Evolutionary conservation across 2,797 vertebrate species (phyloP).

Genomic region (Pempheris klunzingeri): DNA sequence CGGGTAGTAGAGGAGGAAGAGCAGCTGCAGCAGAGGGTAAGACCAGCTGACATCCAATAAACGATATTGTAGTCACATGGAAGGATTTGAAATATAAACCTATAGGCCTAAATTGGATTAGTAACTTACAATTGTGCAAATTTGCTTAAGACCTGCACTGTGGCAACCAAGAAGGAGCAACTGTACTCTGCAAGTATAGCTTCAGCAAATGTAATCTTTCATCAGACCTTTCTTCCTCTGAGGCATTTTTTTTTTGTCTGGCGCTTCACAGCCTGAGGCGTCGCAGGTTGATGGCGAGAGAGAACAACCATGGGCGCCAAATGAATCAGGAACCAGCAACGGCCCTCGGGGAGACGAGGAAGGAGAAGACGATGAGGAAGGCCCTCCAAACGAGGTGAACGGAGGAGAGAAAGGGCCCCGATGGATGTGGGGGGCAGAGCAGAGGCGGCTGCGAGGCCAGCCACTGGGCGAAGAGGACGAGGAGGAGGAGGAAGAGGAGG

Average conservation of each 20-base stretch:
- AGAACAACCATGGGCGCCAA: slow-evolving; percentile 83
- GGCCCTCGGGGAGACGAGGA: slow-evolving; percentile 78
- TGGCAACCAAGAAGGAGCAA: neutral
- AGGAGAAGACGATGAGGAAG: slow-evolving; percentile 82
- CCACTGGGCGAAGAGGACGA: slow-evolving; percentile 76
- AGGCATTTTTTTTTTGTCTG: slow-evolving; percentile 4
- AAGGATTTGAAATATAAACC: neutral
- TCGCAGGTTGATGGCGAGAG: slow-evolving; percentile 71
- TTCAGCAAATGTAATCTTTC: slow-evolving; percentile 8
- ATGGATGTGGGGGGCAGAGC: slow-evolving; percentile 87
- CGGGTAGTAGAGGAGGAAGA: slow-evolving; percentile 85
- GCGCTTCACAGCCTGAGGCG: slow-evolving; percentile 64
- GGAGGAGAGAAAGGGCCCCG: slow-evolving; percentile 86
- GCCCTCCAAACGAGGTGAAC: slow-evolving; percentile 87
- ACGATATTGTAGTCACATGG: neutral
- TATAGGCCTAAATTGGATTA: neutral
- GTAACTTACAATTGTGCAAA: neutral
- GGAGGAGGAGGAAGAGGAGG: slow-evolving; percentile 80
- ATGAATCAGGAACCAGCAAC: slow-evolving; percentile 77
- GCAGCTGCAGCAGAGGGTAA: slow-evolving; percentile 79
- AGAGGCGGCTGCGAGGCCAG: slow-evolving; percentile 81
- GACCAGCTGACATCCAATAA: neutral
- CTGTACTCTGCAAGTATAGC: neutral
- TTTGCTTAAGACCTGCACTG: neutral
- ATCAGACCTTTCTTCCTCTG: slow-evolving; percentile 2